Conservation (phyloP, 2,888 invertebrate species). For the Aromia moschata region DNA sequence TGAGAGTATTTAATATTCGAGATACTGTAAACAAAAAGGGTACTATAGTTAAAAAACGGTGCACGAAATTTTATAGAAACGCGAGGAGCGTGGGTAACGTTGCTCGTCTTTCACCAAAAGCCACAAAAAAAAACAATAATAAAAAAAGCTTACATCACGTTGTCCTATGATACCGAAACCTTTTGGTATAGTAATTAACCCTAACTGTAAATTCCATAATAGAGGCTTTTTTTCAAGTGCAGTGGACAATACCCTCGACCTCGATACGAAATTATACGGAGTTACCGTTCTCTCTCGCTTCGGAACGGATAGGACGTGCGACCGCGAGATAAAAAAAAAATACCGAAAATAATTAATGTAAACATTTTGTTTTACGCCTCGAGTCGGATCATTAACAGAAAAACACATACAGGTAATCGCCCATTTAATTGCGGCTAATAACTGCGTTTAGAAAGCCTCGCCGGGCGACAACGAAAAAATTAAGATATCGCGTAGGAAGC, state of each 20-base stretch:
- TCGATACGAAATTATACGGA: neutral
- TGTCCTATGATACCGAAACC: too few relatives aligned
- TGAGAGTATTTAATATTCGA: too few relatives aligned
- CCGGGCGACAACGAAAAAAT: neutral
- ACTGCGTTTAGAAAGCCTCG: neutral
- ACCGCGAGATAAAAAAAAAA: neutral
- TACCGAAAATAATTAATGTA: neutral
- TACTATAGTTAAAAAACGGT: too few relatives aligned
- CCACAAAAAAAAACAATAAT: too few relatives aligned
- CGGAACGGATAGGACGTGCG: neutral
- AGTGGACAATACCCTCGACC: neutral
- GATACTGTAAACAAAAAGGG: too few relatives aligned
- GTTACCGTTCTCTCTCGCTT: neutral
- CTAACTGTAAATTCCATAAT: neutral
- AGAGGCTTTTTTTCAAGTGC: neutral
- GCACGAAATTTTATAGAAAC: too few relatives aligned
- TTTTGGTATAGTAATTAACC: neutral
- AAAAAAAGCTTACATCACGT: too few relatives aligned
- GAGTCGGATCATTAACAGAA: neutral
- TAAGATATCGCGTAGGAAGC: neutral
- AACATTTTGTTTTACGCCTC: neutral
- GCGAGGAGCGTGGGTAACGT: too few relatives aligned
- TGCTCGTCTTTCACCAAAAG: too few relatives aligned
- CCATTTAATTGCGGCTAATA: constrained; percentile 6
- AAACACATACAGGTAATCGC: constrained; percentile 2